Evolutionary conservation across 2,113 vertebrate species (phyloP).

Genomic region (Piaya cayana): DNA sequence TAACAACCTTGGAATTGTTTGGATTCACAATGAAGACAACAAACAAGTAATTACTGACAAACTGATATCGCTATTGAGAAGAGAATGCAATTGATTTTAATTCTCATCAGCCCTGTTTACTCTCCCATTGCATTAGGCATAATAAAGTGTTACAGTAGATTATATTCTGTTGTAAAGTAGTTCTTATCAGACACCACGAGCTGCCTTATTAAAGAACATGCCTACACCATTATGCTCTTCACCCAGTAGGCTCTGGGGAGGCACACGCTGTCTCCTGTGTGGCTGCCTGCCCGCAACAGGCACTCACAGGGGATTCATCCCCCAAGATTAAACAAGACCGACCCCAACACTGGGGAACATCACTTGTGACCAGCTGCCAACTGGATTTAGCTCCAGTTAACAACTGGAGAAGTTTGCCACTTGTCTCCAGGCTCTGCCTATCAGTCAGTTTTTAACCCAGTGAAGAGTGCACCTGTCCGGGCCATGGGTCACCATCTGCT

Average conservation of each 20-base stretch:
- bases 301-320: background rate
- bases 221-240: background rate
- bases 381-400: too few relatives aligned
- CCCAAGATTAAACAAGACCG: too few relatives aligned
- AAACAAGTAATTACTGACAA: slow-evolving; percentile 72
- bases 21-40: slow-evolving; percentile 72
- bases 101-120: slow-evolving; percentile 66
- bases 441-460: too few relatives aligned
- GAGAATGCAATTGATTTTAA: slow-evolving; percentile 70
- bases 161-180: slow-evolving; percentile 11
- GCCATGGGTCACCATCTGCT: too few relatives aligned
- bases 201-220: background rate
- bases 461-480: too few relatives aligned
- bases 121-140: slow-evolving; percentile 63
- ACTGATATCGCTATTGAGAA: slow-evolving; percentile 61
- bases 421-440: too few relatives aligned
- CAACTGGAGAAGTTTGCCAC: too few relatives aligned
- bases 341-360: too few relatives aligned
- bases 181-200: slow-evolving; percentile 21
- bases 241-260: fast-evolving
- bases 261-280: fast-evolving
- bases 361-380: too few relatives aligned
- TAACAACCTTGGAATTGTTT: slow-evolving; percentile 74
- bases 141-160: slow-evolving; percentile 67
- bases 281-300: too few relatives aligned